Base-by-base conservation (phyloP, 1,140 invertebrate genomes). In the Apolygus lucorum region DNA sequence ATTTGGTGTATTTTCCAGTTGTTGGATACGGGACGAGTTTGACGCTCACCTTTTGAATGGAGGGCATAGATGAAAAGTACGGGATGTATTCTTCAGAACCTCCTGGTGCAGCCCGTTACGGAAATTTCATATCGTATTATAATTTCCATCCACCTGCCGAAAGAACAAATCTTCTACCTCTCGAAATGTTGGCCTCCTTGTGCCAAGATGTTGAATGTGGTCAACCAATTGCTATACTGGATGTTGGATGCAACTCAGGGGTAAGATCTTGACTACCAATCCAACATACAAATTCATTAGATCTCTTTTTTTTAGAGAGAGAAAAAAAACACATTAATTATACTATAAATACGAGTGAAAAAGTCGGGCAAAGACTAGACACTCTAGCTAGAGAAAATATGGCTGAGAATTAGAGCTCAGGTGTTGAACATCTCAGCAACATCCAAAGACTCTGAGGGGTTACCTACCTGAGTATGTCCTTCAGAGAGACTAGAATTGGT, bases 111-210 rank as follows among this genome's bases (percentile, higher is more conserved):
- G 87, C 87, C 2, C 83, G 84, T 75, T 84, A 82, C 81, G 90
- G 90, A 71, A 93, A 92, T 78, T 93, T 93, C 75, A 91, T 90
- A 70, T 92, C 92, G 81, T 93, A 92, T 76, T 93, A 93, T 77
- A 79, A 87, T 75, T 92, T 92, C 77, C 88, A 91, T 80, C 83
- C 87, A 62, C 81, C 85, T 26, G 78, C 83, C 68, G 84, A 87
- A 71, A 83, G 90, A 74, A 80, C 88, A 26, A 80, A 81, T 63
- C 80, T 86, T 72, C 79, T 93, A 73, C 83, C 88, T 52, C 74
- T 74, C 68, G 74, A 81, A 73, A 79, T 90, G 76, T 90, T 88
- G 84, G 77, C 77, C 62, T 59, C 72, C 28, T 52, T 52, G 28
- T 54, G 75, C 66, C 64, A 70, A 65, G 75, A 78, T 75, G 76